Conservation (phyloP, 2,797 vertebrate genomes). For the Crocidura indochinensis region DNA sequence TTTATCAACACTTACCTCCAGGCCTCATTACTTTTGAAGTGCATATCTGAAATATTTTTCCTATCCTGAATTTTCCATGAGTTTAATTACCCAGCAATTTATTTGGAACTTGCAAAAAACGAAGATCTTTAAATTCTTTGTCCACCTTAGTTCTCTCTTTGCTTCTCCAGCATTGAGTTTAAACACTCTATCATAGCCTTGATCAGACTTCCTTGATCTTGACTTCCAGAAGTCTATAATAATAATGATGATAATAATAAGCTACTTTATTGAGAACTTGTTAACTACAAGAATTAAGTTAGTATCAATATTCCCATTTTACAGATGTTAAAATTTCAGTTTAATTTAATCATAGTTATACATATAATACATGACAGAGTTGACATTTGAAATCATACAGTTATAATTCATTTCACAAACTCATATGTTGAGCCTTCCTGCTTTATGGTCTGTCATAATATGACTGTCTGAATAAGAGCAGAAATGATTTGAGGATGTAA, state of each 20-base stretch:
- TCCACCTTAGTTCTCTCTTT: not conserved
- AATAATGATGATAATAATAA: slow-evolving; percentile 66
- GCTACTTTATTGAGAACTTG: slow-evolving; percentile 55
- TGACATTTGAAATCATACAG: not conserved
- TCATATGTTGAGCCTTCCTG: not conserved
- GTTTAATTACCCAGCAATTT: slow-evolving; percentile 71
- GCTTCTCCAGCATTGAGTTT: slow-evolving; percentile 23
- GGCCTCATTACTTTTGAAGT: slow-evolving; percentile 60
- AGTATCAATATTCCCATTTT: slow-evolving; percentile 43
- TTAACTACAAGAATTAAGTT: slow-evolving; percentile 43
- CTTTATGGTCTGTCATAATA: slow-evolving; percentile 9
- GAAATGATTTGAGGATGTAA: not conserved
- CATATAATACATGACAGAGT: slow-evolving; percentile 6
- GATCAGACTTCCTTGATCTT: slow-evolving; percentile 64
- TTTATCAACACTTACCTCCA: slow-evolving; percentile 45
- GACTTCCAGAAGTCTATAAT: slow-evolving; percentile 66
- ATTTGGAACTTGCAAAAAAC: slow-evolving; percentile 68
- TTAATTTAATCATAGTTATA: slow-evolving; percentile 17
- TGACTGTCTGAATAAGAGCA: not conserved
- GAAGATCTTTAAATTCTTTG: slow-evolving; percentile 24
- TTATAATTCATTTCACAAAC: not conserved
- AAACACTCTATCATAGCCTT: slow-evolving; percentile 60
- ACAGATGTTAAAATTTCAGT: slow-evolving; percentile 35
- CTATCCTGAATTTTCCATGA: slow-evolving; percentile 65
- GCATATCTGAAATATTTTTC: slow-evolving; percentile 45